Percentiles rank a stretch among this genome's conserved stretches.
These are phyloP conservation scores for Brachyistius frenatus DNA, from an alignment of 2,113 vertebrate species.

Conservation along the genomic window DNA sequence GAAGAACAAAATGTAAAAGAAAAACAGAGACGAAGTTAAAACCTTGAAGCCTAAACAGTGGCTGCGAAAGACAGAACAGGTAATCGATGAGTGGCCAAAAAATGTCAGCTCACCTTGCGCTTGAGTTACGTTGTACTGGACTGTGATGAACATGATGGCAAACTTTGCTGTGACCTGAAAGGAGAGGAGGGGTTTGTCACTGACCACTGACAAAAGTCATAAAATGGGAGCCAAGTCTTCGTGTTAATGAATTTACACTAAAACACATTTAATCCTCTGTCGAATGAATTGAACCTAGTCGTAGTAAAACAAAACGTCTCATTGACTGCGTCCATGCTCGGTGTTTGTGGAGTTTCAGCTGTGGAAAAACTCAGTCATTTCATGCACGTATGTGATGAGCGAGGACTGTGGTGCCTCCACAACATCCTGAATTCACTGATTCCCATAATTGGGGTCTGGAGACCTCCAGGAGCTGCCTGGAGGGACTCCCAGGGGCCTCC, in stretches of 20 bases:
- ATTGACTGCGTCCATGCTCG: neutral
- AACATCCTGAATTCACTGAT: slow-evolving; percentile 3
- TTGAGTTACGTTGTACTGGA: slow-evolving; percentile 90
- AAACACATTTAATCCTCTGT: too few species aligned
- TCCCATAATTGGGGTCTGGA: slow-evolving; percentile 20
- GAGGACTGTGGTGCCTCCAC: slow-evolving; percentile 21
- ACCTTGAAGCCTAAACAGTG: too few species aligned
- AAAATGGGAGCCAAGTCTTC: neutral
- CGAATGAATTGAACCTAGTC: too few species aligned
- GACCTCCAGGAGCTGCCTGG: slow-evolving; percentile 29
- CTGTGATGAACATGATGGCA: slow-evolving; percentile 87
- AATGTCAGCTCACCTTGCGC: slow-evolving; percentile 77
- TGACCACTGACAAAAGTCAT: too few species aligned
- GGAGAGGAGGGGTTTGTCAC: too few species aligned
- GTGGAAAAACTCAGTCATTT: neutral
- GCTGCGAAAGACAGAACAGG: neutral
- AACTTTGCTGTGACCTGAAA: slow-evolving; percentile 85
- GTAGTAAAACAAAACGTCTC: too few species aligned
- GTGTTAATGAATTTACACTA: neutral
- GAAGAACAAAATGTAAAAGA: neutral
- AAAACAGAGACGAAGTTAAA: neutral
- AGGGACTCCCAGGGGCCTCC: slow-evolving; percentile 17
- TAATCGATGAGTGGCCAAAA: neutral
- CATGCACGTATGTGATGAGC: neutral
- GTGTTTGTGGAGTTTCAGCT: neutral